Evolutionary conservation across 2,113 vertebrate species (phyloP).

Genomic region (Clarias gariepinus): DNA sequence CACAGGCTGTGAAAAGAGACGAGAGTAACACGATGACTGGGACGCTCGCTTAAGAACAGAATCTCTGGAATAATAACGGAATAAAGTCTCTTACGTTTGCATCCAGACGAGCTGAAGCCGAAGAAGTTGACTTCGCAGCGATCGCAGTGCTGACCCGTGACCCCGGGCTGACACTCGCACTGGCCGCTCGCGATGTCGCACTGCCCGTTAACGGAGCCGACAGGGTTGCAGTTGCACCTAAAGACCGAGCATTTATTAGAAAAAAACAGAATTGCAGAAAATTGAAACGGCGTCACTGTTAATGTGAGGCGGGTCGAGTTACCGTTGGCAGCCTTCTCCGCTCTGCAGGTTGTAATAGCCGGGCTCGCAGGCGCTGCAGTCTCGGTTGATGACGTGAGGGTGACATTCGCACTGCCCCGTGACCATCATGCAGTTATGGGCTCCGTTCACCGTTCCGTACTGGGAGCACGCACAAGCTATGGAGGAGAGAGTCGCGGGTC

Average conservation of each 20-base stretch:
- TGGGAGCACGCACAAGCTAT: constrained; percentile 87
- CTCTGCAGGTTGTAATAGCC: constrained; percentile 93
- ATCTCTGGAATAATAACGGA: not conserved
- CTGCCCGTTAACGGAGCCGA: constrained; percentile 90
- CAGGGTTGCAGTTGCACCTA: constrained; percentile 87
- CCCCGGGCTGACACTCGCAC: constrained; percentile 93
- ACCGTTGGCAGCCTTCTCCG: constrained; percentile 86
- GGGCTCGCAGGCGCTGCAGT: constrained; percentile 85
- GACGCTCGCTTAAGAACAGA: not conserved
- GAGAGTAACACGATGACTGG: not conserved
- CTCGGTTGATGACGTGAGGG: constrained; percentile 80
- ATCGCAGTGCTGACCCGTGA: constrained; percentile 83
- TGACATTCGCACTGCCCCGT: constrained; percentile 91
- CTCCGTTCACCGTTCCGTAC: constrained; percentile 74
- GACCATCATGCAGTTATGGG: constrained; percentile 81
- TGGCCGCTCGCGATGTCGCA: constrained; percentile 88
- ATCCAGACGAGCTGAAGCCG: constrained; percentile 87
- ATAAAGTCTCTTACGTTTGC: constrained; percentile 85
- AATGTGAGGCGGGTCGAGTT: not conserved
- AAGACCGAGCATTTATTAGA: too few species aligned
- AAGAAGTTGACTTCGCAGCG: constrained; percentile 93
- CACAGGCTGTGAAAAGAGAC: constrained; percentile 78
- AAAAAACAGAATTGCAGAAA: not conserved
- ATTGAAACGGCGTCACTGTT: not conserved
- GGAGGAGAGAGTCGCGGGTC: not conserved